These are phyloP conservation scores for Theocolax elegans DNA, from an alignment of 1,140 invertebrate genomes.

Conservation along the genomic window DNA sequence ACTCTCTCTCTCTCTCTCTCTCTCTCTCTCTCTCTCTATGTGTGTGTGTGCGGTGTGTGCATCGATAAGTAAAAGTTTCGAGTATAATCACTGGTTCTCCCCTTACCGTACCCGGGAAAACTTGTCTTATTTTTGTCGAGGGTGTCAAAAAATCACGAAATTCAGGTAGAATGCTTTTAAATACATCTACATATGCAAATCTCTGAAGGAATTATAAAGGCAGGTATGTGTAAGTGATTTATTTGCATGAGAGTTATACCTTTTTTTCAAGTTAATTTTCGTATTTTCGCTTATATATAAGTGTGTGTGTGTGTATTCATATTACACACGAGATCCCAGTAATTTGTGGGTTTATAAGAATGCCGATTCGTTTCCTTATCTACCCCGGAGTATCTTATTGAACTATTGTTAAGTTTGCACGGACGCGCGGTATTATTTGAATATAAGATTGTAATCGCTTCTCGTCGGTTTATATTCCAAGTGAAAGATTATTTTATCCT, in stretches of 20 bases:
- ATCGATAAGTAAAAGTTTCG: conserved; percentile 8
- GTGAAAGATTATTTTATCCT: too few species aligned
- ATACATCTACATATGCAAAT: conserved; percentile 34
- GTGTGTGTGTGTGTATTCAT: too few species aligned
- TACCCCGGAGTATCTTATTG: too few species aligned
- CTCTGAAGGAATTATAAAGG: not conserved
- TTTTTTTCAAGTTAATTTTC: conserved; percentile 13
- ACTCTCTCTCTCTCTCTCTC: too few species aligned
- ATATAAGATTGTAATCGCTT: too few species aligned
- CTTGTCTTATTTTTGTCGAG: not conserved
- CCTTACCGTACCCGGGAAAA: conserved; percentile 13
- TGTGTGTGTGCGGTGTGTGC: not conserved
- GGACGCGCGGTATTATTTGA: too few species aligned
- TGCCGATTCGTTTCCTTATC: too few species aligned
- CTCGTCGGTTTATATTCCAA: too few species aligned
- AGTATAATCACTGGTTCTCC: conserved; percentile 2
- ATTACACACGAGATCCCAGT: conserved; percentile 4
- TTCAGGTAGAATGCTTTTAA: not conserved
- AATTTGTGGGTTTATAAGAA: conserved; percentile 12
- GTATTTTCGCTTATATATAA: too few species aligned
- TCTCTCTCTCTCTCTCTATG: not conserved
- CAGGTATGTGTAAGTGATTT: conserved; percentile 32
- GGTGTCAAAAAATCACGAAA: too few species aligned
- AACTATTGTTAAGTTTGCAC: too few species aligned
- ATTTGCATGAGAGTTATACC: conserved; percentile 14